Base-by-base conservation (phyloP, 2,888 invertebrate species). In the Merodon equestris region DNA sequence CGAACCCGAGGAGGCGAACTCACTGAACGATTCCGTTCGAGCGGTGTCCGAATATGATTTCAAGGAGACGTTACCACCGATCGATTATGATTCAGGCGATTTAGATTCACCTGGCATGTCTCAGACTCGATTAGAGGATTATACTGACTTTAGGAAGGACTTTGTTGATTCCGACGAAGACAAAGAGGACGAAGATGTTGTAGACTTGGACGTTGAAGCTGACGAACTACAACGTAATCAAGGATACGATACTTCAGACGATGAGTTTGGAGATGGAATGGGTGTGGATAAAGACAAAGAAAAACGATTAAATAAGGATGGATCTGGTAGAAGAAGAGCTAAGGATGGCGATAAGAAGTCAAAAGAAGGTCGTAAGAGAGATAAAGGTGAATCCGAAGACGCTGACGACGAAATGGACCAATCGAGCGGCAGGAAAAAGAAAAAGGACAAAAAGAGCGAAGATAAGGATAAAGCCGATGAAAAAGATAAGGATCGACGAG, bases 41-140 rank as follows among this genome's bases (percentile, higher is more conserved):
- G 82, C 70, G 9, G 7, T 64, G 3, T 74, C 75, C 9, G 53
- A 14, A 1, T 68, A 54, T 15, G 67, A 64, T 0, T 74, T 73
- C 17, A 9, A 12, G 5, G 64, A 34, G 7, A 71, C 81, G 1
- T 17, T n/a, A 5, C 0, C 9, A 3, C 34, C 50, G 9, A 0
- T 38, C 0, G 74, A 56, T 9, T 47, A 44, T 0, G 79, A 79
- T n/a, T 27, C 38, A 9, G 81, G 64, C 9, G 82, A 83, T 51
- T 56, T 83, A 10, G 83, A 83, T 58, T 82, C 82, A 2, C 83
- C 83, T 2, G 75, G 82, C 7, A 18, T 83, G 15, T 83, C 83
- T 12, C 74, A 83, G 44, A 82, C 64, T 0, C 82, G 73, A 9
- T 34, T 81, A 27, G 36, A 61, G n/a, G 71, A 74, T n/a, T 56